phyloP scores from a whole-genome alignment of 2,797 vertebrate genomes.

The Argya squamiceps region DNA sequence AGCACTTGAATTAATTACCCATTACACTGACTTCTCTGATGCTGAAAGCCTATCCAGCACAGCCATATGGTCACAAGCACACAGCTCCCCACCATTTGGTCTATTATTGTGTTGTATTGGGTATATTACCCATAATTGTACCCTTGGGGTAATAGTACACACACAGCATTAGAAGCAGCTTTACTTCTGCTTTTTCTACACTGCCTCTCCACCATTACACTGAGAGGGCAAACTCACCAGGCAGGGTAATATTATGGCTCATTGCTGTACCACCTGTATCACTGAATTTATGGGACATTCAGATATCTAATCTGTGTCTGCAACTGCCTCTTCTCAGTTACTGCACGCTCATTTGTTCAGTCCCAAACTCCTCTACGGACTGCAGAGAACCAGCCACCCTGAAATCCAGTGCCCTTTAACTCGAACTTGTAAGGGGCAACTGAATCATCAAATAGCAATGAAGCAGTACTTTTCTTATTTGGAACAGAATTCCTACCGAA shows the following conservation, averaged over 20 bases:
- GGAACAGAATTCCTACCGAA: neutral
- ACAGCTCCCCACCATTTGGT: neutral
- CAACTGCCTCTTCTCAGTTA: neutral
- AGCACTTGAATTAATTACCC: neutral
- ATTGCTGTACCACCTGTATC: neutral
- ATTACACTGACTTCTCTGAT: neutral
- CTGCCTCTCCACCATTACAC: neutral
- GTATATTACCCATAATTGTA: neutral
- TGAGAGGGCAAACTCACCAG: neutral
- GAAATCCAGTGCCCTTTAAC: neutral
- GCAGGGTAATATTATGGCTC: neutral
- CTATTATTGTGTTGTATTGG: neutral
- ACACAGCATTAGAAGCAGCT: neutral
- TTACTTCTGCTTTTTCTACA: neutral
- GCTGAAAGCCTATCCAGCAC: neutral
- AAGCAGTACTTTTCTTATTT: neutral
- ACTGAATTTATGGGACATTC: neutral
- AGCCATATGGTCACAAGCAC: neutral
- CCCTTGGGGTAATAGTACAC: neutral
- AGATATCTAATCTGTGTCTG: neutral
- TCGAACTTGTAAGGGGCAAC: neutral
- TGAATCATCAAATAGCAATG: neutral
- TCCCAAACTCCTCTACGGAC: neutral
- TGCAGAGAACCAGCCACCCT: neutral
- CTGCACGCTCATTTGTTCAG: fast-evolving